Evolutionary conservation across 1,140 invertebrate genomes (phyloP).

Genomic region (Alviniconcha marisindica): DNA sequence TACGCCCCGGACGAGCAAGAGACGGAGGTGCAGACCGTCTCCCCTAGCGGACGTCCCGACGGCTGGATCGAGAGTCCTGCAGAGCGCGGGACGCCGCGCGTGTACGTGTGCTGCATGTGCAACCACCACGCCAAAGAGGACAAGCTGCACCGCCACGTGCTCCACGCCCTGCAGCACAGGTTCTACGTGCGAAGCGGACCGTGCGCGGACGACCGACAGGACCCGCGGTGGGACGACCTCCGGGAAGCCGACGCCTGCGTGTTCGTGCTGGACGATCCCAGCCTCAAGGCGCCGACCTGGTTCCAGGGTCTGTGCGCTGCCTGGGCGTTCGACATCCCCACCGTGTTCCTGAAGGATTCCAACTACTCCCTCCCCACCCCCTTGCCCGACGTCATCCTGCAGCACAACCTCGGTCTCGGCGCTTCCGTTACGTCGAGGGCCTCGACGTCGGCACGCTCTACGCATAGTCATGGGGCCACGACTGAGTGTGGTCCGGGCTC

Average conservation of each 20-base stretch:
- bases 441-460: not conserved
- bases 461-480: not conserved
- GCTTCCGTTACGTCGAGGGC: not conserved
- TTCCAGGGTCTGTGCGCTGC: constrained; percentile 26
- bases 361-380: constrained; percentile 36
- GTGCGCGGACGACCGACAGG: not conserved
- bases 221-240: not conserved
- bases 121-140: not conserved
- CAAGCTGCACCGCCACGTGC: not conserved
- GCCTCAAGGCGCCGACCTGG: constrained; percentile 7
- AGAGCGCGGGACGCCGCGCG: not conserved
- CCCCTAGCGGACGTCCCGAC: not conserved
- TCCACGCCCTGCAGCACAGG: constrained; percentile 9
- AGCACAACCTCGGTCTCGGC: constrained; percentile 22
- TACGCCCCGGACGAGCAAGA: not conserved
- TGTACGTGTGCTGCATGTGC: constrained; percentile 9
- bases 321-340: constrained; percentile 43
- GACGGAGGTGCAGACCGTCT: constrained; percentile 1
- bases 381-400: constrained; percentile 29
- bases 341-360: constrained; percentile 39
- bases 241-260: constrained; percentile 17
- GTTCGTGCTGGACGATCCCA: constrained; percentile 28
- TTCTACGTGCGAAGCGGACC: constrained; percentile 29
- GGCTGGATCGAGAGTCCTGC: not conserved
- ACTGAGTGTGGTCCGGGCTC: not conserved